A percentile compares a stretch with the other conserved stretches of the same genome.
These are phyloP conservation scores for Pocillopora meandrina DNA, from an alignment of 92 coral and sea anemone species.

Conservation along the genomic window DNA sequence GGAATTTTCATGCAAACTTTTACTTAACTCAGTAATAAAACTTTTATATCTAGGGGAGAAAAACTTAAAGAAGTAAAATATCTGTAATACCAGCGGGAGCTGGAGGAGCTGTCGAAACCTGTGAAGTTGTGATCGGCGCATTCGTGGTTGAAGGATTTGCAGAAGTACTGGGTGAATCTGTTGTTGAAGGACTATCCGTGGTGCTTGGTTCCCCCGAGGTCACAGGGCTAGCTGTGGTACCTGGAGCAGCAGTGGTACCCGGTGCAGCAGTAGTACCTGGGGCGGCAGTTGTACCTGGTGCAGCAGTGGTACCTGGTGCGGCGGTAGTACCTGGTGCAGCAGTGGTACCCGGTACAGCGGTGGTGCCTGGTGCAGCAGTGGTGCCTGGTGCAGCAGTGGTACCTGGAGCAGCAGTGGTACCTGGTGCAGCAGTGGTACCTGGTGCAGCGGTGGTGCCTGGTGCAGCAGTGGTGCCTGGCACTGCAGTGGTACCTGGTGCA, in stretches of 20 bases:
- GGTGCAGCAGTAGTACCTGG: not conserved
- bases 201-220: not conserved
- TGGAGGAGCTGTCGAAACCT: not conserved
- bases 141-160: conserved; percentile 1
- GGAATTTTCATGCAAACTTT: too few species aligned
- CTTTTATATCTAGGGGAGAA: too few species aligned
- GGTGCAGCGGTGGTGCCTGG: conserved; percentile 4
- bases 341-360: not conserved
- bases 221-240: not conserved
- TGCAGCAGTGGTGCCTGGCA: not conserved
- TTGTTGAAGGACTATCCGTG: conserved; percentile 18
- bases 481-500: not conserved
- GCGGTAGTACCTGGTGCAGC: not conserved
- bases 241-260: not conserved
- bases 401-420: not conserved
- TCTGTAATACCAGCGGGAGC: conserved; percentile 3
- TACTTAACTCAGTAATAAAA: too few species aligned
- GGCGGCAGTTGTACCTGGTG: not conserved
- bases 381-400: not conserved
- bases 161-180: not conserved
- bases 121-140: not conserved
- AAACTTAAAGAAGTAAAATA: not conserved
- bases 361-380: not conserved
- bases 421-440: not conserved
- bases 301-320: not conserved